These are phyloP conservation scores for Venturia canescens DNA, from an alignment of 1,140 invertebrate species.

Conservation along the genomic window DNA sequence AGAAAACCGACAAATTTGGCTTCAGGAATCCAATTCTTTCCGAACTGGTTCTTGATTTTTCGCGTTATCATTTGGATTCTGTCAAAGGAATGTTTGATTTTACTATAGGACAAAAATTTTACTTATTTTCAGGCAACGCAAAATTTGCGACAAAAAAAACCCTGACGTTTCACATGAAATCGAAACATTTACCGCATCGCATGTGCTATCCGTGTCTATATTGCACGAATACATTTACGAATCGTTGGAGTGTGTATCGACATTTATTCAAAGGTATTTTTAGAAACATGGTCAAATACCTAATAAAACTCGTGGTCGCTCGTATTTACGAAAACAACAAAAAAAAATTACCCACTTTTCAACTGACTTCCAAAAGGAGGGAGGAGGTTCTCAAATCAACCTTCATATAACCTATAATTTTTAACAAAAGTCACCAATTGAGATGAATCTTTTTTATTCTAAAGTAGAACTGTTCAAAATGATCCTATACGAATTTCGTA, in stretches of 20 bases:
- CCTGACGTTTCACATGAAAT: constrained; percentile 82
- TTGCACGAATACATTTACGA: constrained; percentile 83
- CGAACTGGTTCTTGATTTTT: no score
- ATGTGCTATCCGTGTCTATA: constrained; percentile 83
- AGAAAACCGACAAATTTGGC: no score
- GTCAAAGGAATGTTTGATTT: not conserved
- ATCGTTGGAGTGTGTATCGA: constrained; percentile 84
- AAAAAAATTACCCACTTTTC: no score
- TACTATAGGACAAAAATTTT: not conserved
- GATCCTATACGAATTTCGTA: no score
- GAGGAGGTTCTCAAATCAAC: no score
- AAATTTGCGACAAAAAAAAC: constrained; percentile 85
- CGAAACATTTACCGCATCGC: constrained; percentile 81
- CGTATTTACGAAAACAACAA: no score
- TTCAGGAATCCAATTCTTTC: no score
- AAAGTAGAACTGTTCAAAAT: no score
- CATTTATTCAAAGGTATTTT: constrained; percentile 83
- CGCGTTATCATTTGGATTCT: no score
- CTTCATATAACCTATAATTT: no score
- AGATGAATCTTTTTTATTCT: no score
- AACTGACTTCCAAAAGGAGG: no score
- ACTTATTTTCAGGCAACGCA: constrained; percentile 77
- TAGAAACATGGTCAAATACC: not conserved
- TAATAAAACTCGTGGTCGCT: not conserved
- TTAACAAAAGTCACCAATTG: not conserved